Conservation (phyloP, 2,888 invertebrate genomes). For the Oconnorella tubifera region DNA sequence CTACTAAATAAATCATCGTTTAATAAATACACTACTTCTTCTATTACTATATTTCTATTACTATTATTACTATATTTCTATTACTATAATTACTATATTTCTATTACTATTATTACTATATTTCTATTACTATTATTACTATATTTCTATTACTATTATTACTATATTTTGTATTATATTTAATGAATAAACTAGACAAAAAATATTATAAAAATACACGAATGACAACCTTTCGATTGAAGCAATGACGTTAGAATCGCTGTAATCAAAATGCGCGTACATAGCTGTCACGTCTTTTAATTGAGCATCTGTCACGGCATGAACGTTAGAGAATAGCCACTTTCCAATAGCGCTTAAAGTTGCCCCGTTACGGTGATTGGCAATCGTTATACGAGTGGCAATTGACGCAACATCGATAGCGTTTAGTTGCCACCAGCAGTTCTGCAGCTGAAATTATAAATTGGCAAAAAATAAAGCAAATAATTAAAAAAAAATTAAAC, state of each 20-base stretch:
- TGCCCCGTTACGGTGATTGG: constrained; percentile 40
- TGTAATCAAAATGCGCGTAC: constrained; percentile 62
- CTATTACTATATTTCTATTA: too few relatives aligned
- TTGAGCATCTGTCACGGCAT: constrained; percentile 63
- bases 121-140: too few relatives aligned
- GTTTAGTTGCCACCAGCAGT: constrained; percentile 61
- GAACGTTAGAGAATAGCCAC: constrained; percentile 66
- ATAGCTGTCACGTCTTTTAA: constrained; percentile 58
- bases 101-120: too few relatives aligned
- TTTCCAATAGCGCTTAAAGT: constrained; percentile 55
- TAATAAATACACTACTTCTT: too few relatives aligned
- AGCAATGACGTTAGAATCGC: constrained; percentile 62
- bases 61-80: too few relatives aligned
- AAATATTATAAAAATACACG: too few relatives aligned
- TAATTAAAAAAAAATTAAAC: not conserved
- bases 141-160: too few relatives aligned
- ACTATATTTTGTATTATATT: too few relatives aligned
- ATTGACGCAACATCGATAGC: constrained; percentile 44
- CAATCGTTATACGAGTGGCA: constrained; percentile 32
- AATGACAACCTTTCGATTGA: constrained; percentile 66
- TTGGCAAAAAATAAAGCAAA: not conserved
- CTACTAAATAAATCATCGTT: too few relatives aligned
- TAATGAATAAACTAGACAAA: too few relatives aligned
- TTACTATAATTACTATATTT: too few relatives aligned
- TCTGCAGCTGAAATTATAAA: constrained; percentile 34